Percentiles rank a stretch among this genome's conserved stretches.
Evolutionary conservation across 2,888 invertebrate species (phyloP).

Genomic region (Pyrochroa serraticornis): DNA sequence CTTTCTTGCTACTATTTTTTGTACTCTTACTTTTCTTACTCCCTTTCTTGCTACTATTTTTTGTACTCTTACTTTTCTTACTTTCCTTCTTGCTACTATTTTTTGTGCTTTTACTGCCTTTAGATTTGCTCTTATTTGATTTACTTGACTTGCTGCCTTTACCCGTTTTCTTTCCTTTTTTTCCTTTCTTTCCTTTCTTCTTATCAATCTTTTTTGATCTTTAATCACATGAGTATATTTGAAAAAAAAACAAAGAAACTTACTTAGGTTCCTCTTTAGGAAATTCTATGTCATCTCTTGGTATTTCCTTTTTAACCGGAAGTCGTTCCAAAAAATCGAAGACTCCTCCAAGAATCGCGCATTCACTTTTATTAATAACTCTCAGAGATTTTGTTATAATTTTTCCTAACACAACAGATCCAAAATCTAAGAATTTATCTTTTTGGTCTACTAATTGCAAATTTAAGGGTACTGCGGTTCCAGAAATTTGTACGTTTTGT

Average conservation of each 20-base stretch:
- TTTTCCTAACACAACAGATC: constrained; percentile 58
- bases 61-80: constrained; percentile 25
- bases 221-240: not conserved
- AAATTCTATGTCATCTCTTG: constrained; percentile 31
- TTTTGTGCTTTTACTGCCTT: constrained; percentile 28
- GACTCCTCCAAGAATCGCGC: constrained; percentile 59
- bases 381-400: constrained; percentile 61
- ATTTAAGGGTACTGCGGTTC: constrained; percentile 61
- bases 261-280: constrained; percentile 1
- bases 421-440: constrained; percentile 57
- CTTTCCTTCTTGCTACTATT: constrained; percentile 17
- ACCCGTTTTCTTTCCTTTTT: not conserved
- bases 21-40: constrained; percentile 23
- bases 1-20: constrained; percentile 18
- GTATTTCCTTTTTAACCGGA: constrained; percentile 40
- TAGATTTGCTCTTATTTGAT: constrained; percentile 22
- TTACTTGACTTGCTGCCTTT: constrained; percentile 4
- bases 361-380: constrained; percentile 65
- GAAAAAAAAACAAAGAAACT: too few relatives aligned
- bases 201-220: not conserved
- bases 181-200: not conserved
- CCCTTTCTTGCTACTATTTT: constrained; percentile 18
- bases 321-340: constrained; percentile 63
- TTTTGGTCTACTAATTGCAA: constrained; percentile 51
- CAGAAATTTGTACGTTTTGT: constrained; percentile 62